Evolutionary conservation across 1,140 invertebrate genomes (phyloP).

Genomic region (Cataglyphis hispanica): DNA sequence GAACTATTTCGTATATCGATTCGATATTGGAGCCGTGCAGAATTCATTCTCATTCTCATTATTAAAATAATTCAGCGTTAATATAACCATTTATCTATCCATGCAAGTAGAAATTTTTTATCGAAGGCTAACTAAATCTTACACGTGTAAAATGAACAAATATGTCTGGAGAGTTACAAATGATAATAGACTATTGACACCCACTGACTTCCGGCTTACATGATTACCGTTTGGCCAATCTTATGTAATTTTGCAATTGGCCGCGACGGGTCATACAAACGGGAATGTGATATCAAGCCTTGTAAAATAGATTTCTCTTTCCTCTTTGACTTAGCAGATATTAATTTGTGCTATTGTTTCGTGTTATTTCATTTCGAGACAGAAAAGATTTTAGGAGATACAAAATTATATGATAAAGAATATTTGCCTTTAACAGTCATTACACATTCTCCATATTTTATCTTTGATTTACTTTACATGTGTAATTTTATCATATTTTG

Average conservation of each 20-base stretch:
- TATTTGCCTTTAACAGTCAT: not conserved
- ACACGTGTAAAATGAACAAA: conserved; percentile 25
- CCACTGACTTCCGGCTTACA: conserved; percentile 63
- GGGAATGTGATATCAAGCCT: conserved; percentile 49
- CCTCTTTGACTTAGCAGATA: not conserved
- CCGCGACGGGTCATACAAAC: conserved; percentile 5
- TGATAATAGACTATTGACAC: conserved; percentile 66
- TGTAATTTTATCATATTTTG: not conserved
- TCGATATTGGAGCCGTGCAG: not conserved
- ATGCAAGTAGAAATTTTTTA: not conserved
- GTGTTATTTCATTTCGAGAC: not conserved
- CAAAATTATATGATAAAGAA: conserved; percentile 1
- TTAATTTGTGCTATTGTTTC: not conserved
- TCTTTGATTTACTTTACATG: not conserved
- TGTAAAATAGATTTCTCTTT: conserved; percentile 29
- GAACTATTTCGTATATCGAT: not conserved
- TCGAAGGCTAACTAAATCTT: not conserved
- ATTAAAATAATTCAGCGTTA: not conserved
- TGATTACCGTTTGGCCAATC: conserved; percentile 57
- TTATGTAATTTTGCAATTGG: conserved; percentile 72
- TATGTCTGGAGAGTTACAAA: not conserved
- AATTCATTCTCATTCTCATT: not conserved
- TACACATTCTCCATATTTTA: not conserved
- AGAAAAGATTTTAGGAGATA: conserved; percentile 16
- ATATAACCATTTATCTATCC: not conserved